Evolutionary conservation across 1,140 invertebrate genomes (phyloP).

Genomic region (Nylanderia fulva): DNA sequence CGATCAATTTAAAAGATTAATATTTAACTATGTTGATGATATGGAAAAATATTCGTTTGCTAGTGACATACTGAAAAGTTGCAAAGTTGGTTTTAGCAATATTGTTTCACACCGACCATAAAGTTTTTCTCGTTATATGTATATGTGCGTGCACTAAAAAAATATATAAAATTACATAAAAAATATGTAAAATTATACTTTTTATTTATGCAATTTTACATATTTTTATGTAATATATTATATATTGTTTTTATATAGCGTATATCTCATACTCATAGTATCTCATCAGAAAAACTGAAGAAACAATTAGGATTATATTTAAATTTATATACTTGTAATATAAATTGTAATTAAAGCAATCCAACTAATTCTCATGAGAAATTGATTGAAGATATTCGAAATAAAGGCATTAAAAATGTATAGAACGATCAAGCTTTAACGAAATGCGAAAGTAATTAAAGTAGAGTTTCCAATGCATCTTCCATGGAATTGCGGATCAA

Average conservation of each 20-base stretch:
- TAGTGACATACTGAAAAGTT: neutral
- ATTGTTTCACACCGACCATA: neutral
- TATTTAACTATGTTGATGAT: slow-evolving; percentile 11
- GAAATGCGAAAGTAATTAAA: neutral
- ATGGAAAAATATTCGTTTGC: slow-evolving; percentile 7
- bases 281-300: neutral
- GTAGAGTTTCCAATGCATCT: slow-evolving; percentile 2
- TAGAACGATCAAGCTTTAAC: neutral
- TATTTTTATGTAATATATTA: no score
- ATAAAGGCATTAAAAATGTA: neutral
- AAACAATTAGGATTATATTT: no score
- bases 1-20: slow-evolving; percentile 20
- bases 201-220: no score
- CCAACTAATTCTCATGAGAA: neutral
- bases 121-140: neutral
- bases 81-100: neutral
- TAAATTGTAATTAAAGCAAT: neutral
- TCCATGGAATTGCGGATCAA: neutral
- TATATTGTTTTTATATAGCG: no score
- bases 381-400: neutral
- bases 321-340: neutral
- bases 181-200: no score
- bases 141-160: no score
- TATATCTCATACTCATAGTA: neutral
- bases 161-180: no score